Conservation (phyloP, 2,888 invertebrate genomes). For the Agrotis puta region DNA sequence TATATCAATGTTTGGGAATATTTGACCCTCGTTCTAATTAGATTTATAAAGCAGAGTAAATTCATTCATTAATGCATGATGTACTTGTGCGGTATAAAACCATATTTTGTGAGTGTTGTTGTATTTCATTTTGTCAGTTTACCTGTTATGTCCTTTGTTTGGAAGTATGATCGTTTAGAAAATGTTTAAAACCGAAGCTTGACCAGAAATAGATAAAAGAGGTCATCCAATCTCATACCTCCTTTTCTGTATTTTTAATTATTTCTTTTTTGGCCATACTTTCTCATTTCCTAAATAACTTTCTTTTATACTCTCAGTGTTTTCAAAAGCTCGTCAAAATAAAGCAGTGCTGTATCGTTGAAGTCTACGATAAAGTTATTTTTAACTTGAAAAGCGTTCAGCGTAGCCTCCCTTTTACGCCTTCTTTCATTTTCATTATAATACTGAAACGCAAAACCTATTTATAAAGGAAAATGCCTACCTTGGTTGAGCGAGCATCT, state of each 20-base stretch:
- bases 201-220: not conserved
- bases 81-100: constrained; percentile 55
- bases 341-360: constrained; percentile 5
- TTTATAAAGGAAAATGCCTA: constrained; percentile 22
- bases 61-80: constrained; percentile 60
- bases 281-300: constrained; percentile 5
- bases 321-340: constrained; percentile 22
- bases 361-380: constrained; percentile 28
- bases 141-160: constrained; percentile 22
- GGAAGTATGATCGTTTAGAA: constrained; percentile 1
- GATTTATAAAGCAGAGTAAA: constrained; percentile 52
- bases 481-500: constrained; percentile 7
- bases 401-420: constrained; percentile 26
- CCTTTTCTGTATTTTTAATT: constrained; percentile 4
- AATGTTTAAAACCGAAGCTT: not conserved
- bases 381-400: constrained; percentile 30
- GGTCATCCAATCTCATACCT: not conserved
- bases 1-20: constrained; percentile 52
- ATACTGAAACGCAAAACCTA: constrained; percentile 49
- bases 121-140: constrained; percentile 58
- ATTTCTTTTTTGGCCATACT: not conserved
- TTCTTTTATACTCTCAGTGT: constrained; percentile 7
- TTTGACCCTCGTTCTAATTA: constrained; percentile 51
- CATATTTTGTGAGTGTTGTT: constrained; percentile 51
- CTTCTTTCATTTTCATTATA: constrained; percentile 44